Base-by-base conservation (phyloP, 1,140 invertebrate genomes). In the Camponotus pennsylvanicus region DNA sequence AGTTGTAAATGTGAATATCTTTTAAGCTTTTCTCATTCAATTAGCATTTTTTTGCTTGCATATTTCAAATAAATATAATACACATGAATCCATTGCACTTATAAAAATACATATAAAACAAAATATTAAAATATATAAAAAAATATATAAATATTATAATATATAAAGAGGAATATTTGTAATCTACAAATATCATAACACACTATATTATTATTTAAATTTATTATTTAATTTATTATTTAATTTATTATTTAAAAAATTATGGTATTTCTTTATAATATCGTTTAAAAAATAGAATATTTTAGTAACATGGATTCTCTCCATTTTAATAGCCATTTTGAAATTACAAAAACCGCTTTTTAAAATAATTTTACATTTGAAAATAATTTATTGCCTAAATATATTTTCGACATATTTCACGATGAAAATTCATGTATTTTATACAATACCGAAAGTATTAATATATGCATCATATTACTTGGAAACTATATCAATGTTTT, bases 391-490 rank as follows among this genome's bases (percentile, higher is more conserved):
- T 42, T 66, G 45, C 6, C 27, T 59, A 5, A n/a, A n/a, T 37
- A 13, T 67, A 3, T 69, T 8, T 59, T 52, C 37, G 18, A 11
- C 0, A 82, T 70, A 82, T 73, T 73, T 49, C 9, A 71, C 7
- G 11, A 18, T 45, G 21, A 3, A 45, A 57, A 73, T 82, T 82
- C 3, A 45, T 73, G 27, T 55, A n/a, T 61, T 59, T n/a, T 42
- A 21, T 59, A 9, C 21, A 45, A 21, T 18, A 80, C 37, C n/a
- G 27, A 27, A 34, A 21, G 37, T 42, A 71, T 71, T 71, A 82
- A 82, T 42, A 71, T 11, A 45, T 73, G 40, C 11, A 4, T 82
- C 18, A 61, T 73, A 82, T 82, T 61, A 45, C 67, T 82, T 82
- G 52, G 37, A 59, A 61, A 52, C 40, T 73, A 55, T 52, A 52